Conservation (phyloP, 1,140 invertebrate genomes). For the Nephotettix cincticeps region DNA sequence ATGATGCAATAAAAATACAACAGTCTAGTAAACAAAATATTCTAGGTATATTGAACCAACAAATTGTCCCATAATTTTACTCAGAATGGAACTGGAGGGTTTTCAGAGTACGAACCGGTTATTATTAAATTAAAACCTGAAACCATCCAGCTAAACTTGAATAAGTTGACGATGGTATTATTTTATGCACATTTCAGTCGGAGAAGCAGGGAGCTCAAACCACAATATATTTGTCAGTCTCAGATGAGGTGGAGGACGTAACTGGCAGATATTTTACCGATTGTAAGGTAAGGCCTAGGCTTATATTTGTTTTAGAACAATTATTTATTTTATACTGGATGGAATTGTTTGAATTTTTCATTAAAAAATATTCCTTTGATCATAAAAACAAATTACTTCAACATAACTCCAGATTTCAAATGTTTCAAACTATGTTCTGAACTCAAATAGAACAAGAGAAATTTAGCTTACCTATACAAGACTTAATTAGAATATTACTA, state of each 20-base stretch:
- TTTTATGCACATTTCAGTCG: slow-evolving; percentile 33
- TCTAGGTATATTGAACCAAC: too few species aligned
- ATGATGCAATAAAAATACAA: too few species aligned
- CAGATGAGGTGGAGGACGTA: slow-evolving; percentile 70
- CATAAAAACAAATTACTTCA: neutral
- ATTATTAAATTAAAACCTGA: too few species aligned
- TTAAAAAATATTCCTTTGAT: neutral
- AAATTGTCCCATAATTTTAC: too few species aligned
- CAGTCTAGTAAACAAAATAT: too few species aligned
- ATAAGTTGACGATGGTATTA: too few species aligned
- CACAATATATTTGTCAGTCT: slow-evolving; percentile 71
- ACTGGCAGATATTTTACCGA: slow-evolving; percentile 84
- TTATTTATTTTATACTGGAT: neutral
- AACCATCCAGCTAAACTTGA: too few species aligned
- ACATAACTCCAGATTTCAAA: neutral
- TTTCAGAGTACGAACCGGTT: too few species aligned
- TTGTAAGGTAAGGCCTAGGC: slow-evolving; percentile 57
- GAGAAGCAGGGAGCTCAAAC: slow-evolving; percentile 79
- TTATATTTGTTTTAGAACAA: neutral
- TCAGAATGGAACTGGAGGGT: too few species aligned
- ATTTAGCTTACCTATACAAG: neutral
- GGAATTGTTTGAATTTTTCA: neutral
- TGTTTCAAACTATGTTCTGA: neutral
- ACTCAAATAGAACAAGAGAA: neutral
- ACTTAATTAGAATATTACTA: too few species aligned